These are phyloP conservation scores for Ostrea denselamellosa DNA, from an alignment of 1,140 invertebrate genomes.

Conservation along the genomic window DNA sequence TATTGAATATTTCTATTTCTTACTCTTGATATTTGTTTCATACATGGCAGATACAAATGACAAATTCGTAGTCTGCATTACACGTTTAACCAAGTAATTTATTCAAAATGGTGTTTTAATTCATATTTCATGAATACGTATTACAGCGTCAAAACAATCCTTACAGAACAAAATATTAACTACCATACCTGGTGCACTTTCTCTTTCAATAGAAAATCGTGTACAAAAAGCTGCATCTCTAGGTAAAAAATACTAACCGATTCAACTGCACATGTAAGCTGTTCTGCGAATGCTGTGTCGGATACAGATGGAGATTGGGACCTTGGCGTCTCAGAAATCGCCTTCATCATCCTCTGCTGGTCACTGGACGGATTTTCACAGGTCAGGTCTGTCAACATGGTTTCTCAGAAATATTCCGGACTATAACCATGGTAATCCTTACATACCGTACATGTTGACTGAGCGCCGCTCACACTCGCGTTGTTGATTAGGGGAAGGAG, in stretches of 20 bases:
- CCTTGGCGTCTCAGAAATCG: background rate
- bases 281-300: too few species aligned
- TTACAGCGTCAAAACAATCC: too few species aligned
- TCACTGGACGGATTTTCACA: background rate
- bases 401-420: background rate
- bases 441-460: background rate
- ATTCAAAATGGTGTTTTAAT: background rate
- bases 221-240: too few species aligned
- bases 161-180: background rate
- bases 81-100: background rate
- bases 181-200: background rate
- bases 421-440: background rate
- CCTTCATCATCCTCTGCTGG: background rate
- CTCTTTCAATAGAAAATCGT: too few species aligned
- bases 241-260: background rate
- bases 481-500: background rate
- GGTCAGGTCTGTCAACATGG: background rate
- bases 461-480: background rate
- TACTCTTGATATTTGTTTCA: background rate
- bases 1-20: background rate
- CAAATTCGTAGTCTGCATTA: background rate
- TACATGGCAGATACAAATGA: background rate
- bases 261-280: background rate
- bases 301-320: background rate
- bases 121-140: background rate